Evolutionary conservation across 2,113 vertebrate species (phyloP), one percentile per base, ranked within the genome.

Genomic region (Lampris incognitus): DNA sequence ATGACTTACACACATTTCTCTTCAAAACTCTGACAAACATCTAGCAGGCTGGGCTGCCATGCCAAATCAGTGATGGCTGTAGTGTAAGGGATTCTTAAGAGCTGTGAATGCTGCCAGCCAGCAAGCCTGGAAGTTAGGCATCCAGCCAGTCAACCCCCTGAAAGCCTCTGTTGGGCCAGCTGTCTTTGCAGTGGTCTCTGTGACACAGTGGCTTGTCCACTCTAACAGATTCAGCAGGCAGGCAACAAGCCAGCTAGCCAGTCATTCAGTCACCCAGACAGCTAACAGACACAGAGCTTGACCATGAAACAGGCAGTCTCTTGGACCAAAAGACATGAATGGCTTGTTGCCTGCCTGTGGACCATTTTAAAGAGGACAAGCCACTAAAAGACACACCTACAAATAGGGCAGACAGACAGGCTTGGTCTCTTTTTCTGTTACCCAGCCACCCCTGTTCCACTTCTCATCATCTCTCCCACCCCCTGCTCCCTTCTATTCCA

Each of bases 121-220:
- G 76, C 73, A 56, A 81, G 85, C 77, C 72, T 38, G 61, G 64
- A 79, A 73, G 71, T 79, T 74, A 78, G 79, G 79, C 82, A 87
- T 70, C 46, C 50, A 64, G 85, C 80, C 85, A 87, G 68, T 76
- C n/a, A 76, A 80, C 69, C 81, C 65, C 64, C 60, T 72, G 79
- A 9, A 69, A 57, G 74, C 38, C 81, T 55, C 9, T 71, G 73
- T 66, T 70, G 69, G 78, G 65, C 65, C 62, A 75, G 64, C 65
- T 73, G 71, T 78, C 24, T 24, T 24, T 24, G 24, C 78, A 83
- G 70, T 74, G 76, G 77, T 66, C 61, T 74, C 79, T 84, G 69
- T 77, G 74, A 83, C 68, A 81, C 76, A 76, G 66, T 65, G 71
- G 51, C 78, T 73, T 52, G 70, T 62, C 49, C 72, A 71, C 82